Percentiles rank a stretch among this genome's conserved stretches.
phyloP scores from a whole-genome alignment of 2,888 invertebrate genomes.

The Eristalis tenax region DNA sequence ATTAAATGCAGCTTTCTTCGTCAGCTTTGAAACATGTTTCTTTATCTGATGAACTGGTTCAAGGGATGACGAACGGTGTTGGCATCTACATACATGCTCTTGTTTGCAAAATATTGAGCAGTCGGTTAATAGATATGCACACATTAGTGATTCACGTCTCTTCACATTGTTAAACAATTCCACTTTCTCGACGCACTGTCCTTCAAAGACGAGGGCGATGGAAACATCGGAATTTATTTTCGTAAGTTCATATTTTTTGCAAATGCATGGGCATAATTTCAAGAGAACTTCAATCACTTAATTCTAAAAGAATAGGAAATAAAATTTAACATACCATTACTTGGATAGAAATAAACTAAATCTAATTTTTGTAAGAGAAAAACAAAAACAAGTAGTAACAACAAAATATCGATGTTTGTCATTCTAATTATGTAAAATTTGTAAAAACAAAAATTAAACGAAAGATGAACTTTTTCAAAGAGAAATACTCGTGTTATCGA shows the following conservation, averaged over 20 bases:
- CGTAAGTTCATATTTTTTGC: constrained; percentile 67
- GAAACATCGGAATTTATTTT: neutral
- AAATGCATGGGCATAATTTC: constrained; percentile 47
- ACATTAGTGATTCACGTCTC: neutral
- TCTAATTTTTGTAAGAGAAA: constrained; percentile 29
- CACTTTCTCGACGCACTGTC: neutral
- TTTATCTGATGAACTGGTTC: no score
- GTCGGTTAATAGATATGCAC: no score
- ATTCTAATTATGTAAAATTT: constrained; percentile 38
- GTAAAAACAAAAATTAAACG: constrained; percentile 2
- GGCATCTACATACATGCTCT: no score
- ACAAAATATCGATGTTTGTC: constrained; percentile 23
- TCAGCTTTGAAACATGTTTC: no score
- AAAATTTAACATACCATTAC: neutral
- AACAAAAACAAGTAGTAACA: constrained; percentile 1
- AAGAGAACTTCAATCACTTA: constrained; percentile 25
- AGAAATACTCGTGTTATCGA: constrained; percentile 47
- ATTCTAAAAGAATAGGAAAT: neutral
- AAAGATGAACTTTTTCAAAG: neutral
- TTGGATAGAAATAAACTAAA: constrained; percentile 10
- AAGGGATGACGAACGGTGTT: no score
- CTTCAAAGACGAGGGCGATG: neutral
- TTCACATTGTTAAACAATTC: neutral
- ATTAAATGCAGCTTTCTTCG: no score
- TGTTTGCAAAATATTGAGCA: no score